These are phyloP conservation scores for Poeciliopsis presidionis DNA, from an alignment of 2,797 vertebrate genomes.

Conservation along the genomic window DNA sequence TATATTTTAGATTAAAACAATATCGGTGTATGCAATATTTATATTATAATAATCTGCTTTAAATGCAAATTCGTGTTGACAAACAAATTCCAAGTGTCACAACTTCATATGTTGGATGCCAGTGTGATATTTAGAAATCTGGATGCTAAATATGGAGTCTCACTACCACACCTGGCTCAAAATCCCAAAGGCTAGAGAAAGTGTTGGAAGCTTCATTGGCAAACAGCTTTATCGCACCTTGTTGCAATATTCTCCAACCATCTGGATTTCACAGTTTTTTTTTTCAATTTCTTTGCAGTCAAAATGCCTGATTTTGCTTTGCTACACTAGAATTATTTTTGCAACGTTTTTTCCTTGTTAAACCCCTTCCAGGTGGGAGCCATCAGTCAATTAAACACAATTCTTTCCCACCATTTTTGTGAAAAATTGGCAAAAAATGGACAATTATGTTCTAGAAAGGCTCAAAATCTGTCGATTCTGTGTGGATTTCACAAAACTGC, in stretches of 20 bases:
- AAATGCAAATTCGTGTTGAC: not conserved
- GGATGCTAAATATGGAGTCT: not conserved
- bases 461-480: not conserved
- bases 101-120: not conserved
- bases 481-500: not conserved
- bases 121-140: not conserved
- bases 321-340: not conserved
- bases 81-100: not conserved
- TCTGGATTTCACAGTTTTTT: not conserved
- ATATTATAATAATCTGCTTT: not conserved
- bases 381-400: not conserved
- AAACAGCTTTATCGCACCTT: not conserved
- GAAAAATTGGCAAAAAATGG: not conserved
- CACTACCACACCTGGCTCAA: not conserved
- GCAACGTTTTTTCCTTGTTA: not conserved
- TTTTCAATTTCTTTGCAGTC: not conserved
- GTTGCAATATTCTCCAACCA: not conserved
- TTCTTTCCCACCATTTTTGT: not conserved
- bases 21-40: not conserved
- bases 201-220: not conserved
- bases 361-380: not conserved
- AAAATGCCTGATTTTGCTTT: not conserved
- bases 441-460: not conserved
- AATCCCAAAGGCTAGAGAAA: not conserved
- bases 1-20: not conserved